phyloP scores from a whole-genome alignment of 2,888 invertebrate species.

The Trachelus iudaicus region DNA sequence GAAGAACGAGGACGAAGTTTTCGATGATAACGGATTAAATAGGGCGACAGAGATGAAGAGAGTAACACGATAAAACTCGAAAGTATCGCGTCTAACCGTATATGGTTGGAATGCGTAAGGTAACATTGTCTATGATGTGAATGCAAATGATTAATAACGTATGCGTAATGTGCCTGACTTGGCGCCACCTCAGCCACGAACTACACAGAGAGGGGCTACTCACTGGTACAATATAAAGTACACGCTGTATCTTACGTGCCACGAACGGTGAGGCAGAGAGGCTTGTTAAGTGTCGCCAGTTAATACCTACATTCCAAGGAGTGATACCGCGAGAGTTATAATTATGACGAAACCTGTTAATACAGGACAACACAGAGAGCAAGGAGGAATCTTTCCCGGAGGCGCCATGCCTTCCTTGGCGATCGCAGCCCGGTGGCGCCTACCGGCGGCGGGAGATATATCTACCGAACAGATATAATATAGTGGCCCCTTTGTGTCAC shows the following conservation, averaged over 20 bases:
- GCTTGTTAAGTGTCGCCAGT: not conserved
- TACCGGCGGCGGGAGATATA: conserved; percentile 22
- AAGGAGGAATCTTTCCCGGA: not conserved
- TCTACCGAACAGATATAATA: conserved; percentile 18
- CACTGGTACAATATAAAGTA: not conserved
- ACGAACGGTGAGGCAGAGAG: not conserved
- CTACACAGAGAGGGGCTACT: not conserved
- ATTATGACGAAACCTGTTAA: conserved; percentile 11
- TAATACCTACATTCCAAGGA: conserved; percentile 8
- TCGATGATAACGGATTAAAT: not conserved
- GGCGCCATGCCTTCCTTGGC: not conserved
- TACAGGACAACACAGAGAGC: not conserved
- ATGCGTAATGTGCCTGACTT: conserved; percentile 23
- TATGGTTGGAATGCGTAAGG: not conserved
- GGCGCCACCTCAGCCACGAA: conserved; percentile 28
- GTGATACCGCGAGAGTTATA: conserved; percentile 2
- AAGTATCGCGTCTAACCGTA: not conserved
- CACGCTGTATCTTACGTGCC: not conserved
- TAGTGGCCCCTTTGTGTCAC: conserved; percentile 38
- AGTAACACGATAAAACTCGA: not conserved
- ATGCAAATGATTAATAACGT: conserved; percentile 28
- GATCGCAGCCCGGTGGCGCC: conserved; percentile 1
- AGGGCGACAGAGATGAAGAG: not conserved
- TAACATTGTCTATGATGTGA: conserved; percentile 17
- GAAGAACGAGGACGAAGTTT: not conserved